Percentiles rank a stretch among this genome's conserved stretches.
Conservation (phyloP, 2,888 invertebrate genomes). For the Melieria omissa region DNA sequence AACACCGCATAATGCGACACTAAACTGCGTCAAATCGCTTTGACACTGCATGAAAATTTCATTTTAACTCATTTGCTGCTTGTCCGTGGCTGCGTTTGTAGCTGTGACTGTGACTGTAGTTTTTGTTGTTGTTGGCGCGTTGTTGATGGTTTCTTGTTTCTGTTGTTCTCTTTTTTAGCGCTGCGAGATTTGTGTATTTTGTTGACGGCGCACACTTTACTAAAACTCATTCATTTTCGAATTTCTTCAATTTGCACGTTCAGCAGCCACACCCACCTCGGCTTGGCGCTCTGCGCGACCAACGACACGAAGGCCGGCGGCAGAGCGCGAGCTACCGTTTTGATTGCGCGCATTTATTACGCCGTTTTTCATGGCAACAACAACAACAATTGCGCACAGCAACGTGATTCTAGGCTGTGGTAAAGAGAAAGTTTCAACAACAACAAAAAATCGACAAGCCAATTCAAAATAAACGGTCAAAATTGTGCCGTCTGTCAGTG, state of each 20-base stretch:
- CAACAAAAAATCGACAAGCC: conserved; percentile 31
- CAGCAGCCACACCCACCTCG: too few relatives aligned
- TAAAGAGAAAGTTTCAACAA: not conserved
- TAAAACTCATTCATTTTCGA: too few relatives aligned
- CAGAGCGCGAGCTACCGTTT: not conserved
- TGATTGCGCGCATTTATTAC: not conserved
- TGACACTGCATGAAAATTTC: conserved; percentile 29
- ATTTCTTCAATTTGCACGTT: too few relatives aligned
- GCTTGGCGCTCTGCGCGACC: too few relatives aligned
- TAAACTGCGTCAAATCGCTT: conserved; percentile 15
- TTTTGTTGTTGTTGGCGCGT: too few relatives aligned
- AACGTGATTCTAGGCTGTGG: not conserved
- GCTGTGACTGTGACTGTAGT: too few relatives aligned
- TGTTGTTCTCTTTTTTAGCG: too few relatives aligned
- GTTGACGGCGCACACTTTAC: too few relatives aligned
- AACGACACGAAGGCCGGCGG: too few relatives aligned
- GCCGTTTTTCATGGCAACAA: conserved; percentile 18
- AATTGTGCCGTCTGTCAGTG: not conserved
- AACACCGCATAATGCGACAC: conserved; percentile 10
- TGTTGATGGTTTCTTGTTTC: too few relatives aligned
- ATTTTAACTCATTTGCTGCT: conserved; percentile 15
- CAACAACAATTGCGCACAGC: conserved; percentile 15
- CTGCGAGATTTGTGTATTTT: too few relatives aligned
- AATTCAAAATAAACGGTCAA: conserved; percentile 35
- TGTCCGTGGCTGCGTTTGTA: not conserved